phyloP scores from a whole-genome alignment of 2,888 invertebrate species.

The Cetonia aurata region DNA sequence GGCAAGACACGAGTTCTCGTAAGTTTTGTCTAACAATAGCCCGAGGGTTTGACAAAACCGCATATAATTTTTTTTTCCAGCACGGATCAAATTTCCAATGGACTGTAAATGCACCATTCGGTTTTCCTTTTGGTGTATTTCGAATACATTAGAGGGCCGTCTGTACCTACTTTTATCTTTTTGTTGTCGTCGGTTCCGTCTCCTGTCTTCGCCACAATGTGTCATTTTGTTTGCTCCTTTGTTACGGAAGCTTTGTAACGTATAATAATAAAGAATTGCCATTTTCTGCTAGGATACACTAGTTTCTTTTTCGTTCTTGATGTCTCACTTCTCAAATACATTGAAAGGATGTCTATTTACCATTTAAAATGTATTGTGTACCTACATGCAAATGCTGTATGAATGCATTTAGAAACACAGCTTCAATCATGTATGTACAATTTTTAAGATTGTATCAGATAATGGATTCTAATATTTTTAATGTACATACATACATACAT shows the following conservation, averaged over 20 bases:
- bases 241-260: conserved; percentile 12
- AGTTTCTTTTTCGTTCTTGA: not conserved
- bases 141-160: conserved; percentile 46
- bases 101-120: conserved; percentile 57
- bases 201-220: conserved; percentile 25
- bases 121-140: conserved; percentile 46
- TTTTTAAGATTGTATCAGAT: too few species aligned
- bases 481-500: too few species aligned
- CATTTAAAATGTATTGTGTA: not conserved
- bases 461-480: too few species aligned
- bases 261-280: conserved; percentile 18
- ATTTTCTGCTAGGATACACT: conserved; percentile 8
- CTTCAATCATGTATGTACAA: too few species aligned
- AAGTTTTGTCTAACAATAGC: conserved; percentile 55
- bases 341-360: not conserved
- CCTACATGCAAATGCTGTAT: too few species aligned
- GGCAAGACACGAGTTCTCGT: conserved; percentile 44
- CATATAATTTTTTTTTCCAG: conserved; percentile 59
- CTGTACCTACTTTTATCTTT: conserved; percentile 45
- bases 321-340: not conserved
- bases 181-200: conserved; percentile 12
- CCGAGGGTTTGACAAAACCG: conserved; percentile 62
- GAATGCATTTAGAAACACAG: not conserved
- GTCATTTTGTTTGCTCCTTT: conserved; percentile 17
- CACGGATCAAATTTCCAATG: conserved; percentile 57